Base-by-base conservation (phyloP, 2,888 invertebrate genomes). In the Hartigia nigra region DNA sequence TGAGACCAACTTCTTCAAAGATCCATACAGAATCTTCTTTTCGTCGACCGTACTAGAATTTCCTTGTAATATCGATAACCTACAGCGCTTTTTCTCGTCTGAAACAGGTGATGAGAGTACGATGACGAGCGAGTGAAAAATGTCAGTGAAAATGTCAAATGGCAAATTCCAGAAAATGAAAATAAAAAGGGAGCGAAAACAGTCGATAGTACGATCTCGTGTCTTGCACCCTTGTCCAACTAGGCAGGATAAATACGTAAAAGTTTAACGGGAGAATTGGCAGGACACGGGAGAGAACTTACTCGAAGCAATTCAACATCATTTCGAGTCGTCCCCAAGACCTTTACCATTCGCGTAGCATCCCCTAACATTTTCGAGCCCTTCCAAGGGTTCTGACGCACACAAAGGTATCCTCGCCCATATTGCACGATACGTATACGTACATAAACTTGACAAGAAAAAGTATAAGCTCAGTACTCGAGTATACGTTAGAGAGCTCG, bases 191-290 rank as follows among this genome's bases (percentile, higher is more conserved):
- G 23, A 55, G 23, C 23, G 23, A 23, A 23, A 55, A 23, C 23
- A 9, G 9, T 55, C 55, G 23, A 9, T 55, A 55, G 23, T 55
- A 55, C 55, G 9, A 9, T 9, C 55, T 55, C 55, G 23, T 55
- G 55, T 55, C 23, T 55, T 55, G 23, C 55, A 23, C 55, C 55
- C 55, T 55, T 31, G 37, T 76, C 70, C 77, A 78, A 81, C 78
- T 75, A 77, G 81, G 81, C 81, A 80, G 79, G 82, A 85, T 84
- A 85, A 87, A 84, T 82, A 83, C 84, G 86, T 88, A 86, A 88
- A 88, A 88, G 80, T 88, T 88, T 86, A 79, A 87, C 83, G 82
- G 84, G 79, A 74, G 80, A 80, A 79, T 77, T 80, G 78, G 75
- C 78, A 78, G 83, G 81, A 87, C 86, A 84, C 81, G 83, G 76